Conservation (phyloP, 2,888 invertebrate genomes). For the Xylota sylvarum region DNA sequence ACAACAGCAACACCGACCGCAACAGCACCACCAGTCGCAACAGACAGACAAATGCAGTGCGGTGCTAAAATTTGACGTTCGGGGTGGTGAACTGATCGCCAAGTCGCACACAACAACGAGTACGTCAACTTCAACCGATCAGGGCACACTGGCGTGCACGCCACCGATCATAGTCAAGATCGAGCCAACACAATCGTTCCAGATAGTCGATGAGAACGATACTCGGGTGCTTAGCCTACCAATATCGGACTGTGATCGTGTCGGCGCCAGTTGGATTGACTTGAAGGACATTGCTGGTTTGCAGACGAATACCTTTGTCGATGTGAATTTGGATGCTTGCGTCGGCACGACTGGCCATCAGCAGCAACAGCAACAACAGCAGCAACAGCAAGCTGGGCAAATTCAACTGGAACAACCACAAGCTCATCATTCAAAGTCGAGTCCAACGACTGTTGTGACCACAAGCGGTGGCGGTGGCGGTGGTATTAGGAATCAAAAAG, state of each 20-base stretch:
- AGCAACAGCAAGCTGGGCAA: slow-evolving; percentile 65
- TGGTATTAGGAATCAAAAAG: slow-evolving; percentile 61
- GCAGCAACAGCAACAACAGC: slow-evolving; percentile 55
- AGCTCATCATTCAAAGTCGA: slow-evolving; percentile 78
- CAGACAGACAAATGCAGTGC: slow-evolving; percentile 84
- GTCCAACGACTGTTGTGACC: slow-evolving; percentile 78
- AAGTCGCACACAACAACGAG: slow-evolving; percentile 67
- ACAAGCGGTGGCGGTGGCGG: slow-evolving; percentile 73
- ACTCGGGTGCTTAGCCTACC: slow-evolving; percentile 83
- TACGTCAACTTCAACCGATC: slow-evolving; percentile 64
- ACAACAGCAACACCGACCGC: slow-evolving; percentile 79
- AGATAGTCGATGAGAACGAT: slow-evolving; percentile 83
- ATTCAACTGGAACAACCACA: slow-evolving; percentile 68
- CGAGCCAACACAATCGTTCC: slow-evolving; percentile 83
- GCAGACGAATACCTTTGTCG: slow-evolving; percentile 79
- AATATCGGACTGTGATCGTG: slow-evolving; percentile 82
- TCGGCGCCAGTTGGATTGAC: slow-evolving; percentile 84
- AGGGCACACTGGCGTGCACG: slow-evolving; percentile 72
- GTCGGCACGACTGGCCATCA: slow-evolving; percentile 76
- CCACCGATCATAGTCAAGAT: slow-evolving; percentile 84
- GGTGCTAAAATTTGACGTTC: slow-evolving; percentile 78
- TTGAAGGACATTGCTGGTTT: slow-evolving; percentile 83
- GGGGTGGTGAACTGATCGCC: slow-evolving; percentile 66
- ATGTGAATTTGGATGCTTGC: slow-evolving; percentile 76
- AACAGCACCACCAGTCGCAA: slow-evolving; percentile 83